phyloP scores from a whole-genome alignment of 2,888 invertebrate species.

The Tanypteryx hageni region DNA sequence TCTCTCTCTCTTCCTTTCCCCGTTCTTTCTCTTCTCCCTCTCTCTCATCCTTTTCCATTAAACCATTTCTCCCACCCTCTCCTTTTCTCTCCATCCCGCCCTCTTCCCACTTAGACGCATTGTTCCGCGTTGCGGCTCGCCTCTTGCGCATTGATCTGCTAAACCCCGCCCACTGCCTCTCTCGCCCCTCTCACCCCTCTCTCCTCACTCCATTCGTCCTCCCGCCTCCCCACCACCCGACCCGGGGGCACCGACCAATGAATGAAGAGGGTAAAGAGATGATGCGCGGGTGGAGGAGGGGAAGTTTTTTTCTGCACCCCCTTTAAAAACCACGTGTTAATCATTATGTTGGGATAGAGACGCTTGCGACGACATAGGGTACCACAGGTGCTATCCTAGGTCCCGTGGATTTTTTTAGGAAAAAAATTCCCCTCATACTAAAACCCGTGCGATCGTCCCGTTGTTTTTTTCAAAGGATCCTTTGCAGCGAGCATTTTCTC shows the following conservation, averaged over 20 bases:
- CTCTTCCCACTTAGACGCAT: slow-evolving; percentile 36
- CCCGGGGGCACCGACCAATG: slow-evolving; percentile 64
- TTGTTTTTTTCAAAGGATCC: not conserved
- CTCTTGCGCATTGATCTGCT: slow-evolving; percentile 58
- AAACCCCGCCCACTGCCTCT: slow-evolving; percentile 51
- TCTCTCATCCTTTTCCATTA: slow-evolving; percentile 22
- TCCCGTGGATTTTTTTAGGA: not conserved
- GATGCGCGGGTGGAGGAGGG: not conserved
- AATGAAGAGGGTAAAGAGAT: slow-evolving; percentile 56
- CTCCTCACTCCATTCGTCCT: too few species aligned
- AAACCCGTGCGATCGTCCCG: not conserved
- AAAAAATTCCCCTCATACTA: not conserved
- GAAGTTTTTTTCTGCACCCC: not conserved
- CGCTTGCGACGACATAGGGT: not conserved
- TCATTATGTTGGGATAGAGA: not conserved
- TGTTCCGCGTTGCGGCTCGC: slow-evolving; percentile 40
- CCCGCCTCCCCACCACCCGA: not conserved
- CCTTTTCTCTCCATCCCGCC: not conserved
- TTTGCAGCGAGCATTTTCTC: not conserved
- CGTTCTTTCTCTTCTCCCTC: not conserved
- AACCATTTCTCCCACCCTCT: slow-evolving; percentile 10
- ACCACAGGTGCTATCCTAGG: slow-evolving; percentile 21
- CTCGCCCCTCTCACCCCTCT: not conserved
- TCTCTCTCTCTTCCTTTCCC: not conserved
- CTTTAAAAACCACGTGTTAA: slow-evolving; percentile 39